Evolutionary conservation across 2,888 invertebrate species (phyloP), one percentile per base, ranked within the genome.

Genomic region (Schrankia costaestrigalis): DNA sequence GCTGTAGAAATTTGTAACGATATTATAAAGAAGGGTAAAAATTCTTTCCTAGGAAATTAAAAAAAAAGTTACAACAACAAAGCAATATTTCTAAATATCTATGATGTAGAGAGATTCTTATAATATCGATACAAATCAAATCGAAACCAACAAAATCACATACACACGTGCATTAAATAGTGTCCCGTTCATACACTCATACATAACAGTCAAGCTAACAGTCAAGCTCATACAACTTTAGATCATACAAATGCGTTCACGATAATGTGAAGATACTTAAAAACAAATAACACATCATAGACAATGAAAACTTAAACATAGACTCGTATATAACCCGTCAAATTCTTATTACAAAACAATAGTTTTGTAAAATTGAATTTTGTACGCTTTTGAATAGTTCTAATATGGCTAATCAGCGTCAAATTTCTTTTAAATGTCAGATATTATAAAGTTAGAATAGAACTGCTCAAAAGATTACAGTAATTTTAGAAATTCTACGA

Each of bases 301-400:
- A 76, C 71, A 79, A 71, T 75, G 63, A 71, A 79, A 82, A 82
- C 76, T 73, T 76, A 78, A 80, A n/a, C n/a, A n/a, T n/a, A n/a
- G n/a, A n/a, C n/a, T n/a, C n/a, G 12, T 3, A 21, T 21, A 9
- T 9, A 21, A n/a, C n/a, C n/a, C n/a, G n/a, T n/a, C n/a, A n/a
- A n/a, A n/a, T n/a, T n/a, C n/a, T n/a, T n/a, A n/a, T n/a, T n/a
- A n/a, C n/a, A n/a, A n/a, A n/a, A n/a, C n/a, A n/a, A n/a, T n/a
- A n/a, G n/a, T n/a, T n/a, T n/a, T n/a, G n/a, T n/a, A n/a, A n/a
- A n/a, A n/a, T n/a, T n/a, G n/a, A n/a, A n/a, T n/a, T n/a, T n/a
- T n/a, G n/a, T n/a, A n/a, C n/a, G n/a, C n/a, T n/a, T n/a, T n/a
- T n/a, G n/a, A n/a, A n/a, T n/a, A n/a, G n/a, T n/a, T n/a, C n/a